Percentiles rank a stretch among this genome's conserved stretches.
These are phyloP conservation scores for Microcebus griseorufus DNA, from an alignment of 2,113 vertebrate genomes.

Conservation along the genomic window DNA sequence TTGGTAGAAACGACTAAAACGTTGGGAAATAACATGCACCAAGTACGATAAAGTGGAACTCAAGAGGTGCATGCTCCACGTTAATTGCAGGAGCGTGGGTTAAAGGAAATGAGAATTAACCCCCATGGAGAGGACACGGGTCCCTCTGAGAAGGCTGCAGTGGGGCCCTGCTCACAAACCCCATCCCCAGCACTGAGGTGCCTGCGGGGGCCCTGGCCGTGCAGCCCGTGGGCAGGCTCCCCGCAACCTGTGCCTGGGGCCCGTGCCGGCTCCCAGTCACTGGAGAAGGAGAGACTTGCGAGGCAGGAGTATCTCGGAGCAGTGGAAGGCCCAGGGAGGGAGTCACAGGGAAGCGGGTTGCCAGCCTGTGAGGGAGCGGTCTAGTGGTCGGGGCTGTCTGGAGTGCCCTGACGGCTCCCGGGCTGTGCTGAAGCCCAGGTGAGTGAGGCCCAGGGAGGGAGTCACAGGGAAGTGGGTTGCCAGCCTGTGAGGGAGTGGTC, in stretches of 20 bases:
- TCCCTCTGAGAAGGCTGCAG: too few relatives aligned
- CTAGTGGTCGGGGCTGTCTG: background rate
- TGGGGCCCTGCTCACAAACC: background rate
- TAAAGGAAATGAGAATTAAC: background rate
- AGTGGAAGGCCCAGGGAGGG: background rate
- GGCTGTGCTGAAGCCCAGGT: background rate
- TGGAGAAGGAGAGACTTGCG: background rate
- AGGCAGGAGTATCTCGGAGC: background rate
- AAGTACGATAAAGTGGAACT: background rate
- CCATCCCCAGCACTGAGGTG: accelerated
- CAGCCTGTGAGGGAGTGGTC: background rate
- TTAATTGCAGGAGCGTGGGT: too few relatives aligned
- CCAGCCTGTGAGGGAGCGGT: background rate
- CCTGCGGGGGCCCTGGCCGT: background rate
- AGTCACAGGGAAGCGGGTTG: background rate
- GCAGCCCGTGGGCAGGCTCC: background rate
- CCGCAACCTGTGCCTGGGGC: background rate
- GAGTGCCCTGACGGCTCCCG: background rate
- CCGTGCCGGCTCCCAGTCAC: background rate
- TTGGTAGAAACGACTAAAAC: background rate
- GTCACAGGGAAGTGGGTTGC: background rate
- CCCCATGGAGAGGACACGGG: too few relatives aligned
- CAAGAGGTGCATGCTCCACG: background rate
- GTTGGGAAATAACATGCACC: background rate
- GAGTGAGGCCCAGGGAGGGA: background rate